phyloP scores from a whole-genome alignment of 2,888 invertebrate species.

The Nymphalis c-album region DNA sequence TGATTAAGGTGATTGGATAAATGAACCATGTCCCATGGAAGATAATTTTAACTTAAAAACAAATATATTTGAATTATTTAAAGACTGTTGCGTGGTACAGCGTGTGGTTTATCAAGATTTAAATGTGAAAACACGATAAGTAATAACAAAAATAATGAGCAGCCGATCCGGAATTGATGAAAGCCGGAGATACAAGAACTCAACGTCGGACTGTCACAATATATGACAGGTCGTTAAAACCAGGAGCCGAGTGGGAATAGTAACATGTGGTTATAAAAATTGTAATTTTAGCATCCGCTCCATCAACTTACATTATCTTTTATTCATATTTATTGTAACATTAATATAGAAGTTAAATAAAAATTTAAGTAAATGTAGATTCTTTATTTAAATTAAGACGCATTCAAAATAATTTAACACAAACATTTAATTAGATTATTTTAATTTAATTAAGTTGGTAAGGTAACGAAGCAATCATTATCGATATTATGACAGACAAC shows the following conservation, averaged over 20 bases:
- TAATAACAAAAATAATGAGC: conserved; percentile 41
- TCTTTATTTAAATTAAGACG: too few relatives aligned
- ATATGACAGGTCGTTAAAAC: conserved; percentile 59
- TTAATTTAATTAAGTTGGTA: too few relatives aligned
- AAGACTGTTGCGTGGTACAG: background rate
- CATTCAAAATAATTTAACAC: too few relatives aligned
- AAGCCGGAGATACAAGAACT: conserved; percentile 45
- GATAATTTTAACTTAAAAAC: too few relatives aligned
- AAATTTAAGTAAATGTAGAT: too few relatives aligned
- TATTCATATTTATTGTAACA: too few relatives aligned
- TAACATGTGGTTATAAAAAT: conserved; percentile 36
- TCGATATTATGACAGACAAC: too few relatives aligned
- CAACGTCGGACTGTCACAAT: conserved; percentile 48
- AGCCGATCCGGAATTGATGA: conserved; percentile 48
- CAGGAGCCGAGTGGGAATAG: conserved; percentile 41
- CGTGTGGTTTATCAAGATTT: conserved; percentile 44
- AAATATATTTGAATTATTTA: background rate
- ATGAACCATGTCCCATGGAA: too few relatives aligned
- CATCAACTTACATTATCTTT: background rate
- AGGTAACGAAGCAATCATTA: too few relatives aligned
- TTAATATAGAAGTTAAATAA: too few relatives aligned
- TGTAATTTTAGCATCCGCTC: conserved; percentile 18
- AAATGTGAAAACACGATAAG: conserved; percentile 50
- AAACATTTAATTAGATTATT: too few relatives aligned
- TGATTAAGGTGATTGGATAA: too few relatives aligned